These are phyloP conservation scores for Cynodonichthys magdalenae DNA, from an alignment of 2,797 vertebrate genomes.

Conservation along the genomic window DNA sequence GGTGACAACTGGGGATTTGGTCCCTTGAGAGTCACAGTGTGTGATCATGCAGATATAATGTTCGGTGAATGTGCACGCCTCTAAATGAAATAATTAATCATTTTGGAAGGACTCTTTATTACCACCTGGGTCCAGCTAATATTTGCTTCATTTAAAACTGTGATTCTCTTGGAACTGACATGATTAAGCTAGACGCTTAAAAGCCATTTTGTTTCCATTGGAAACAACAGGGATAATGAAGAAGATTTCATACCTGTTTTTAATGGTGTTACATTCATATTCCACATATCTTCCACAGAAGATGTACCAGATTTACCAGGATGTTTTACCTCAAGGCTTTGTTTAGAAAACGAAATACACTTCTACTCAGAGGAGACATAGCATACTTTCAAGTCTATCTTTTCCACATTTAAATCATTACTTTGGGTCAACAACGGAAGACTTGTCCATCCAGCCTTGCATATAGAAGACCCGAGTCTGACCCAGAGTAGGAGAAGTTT, in stretches of 20 bases:
- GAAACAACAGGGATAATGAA: neutral
- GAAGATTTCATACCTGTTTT: neutral
- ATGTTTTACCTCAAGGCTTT: neutral
- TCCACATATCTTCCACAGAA: conserved; percentile 1
- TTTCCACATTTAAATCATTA: no score
- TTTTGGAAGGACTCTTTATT: conserved; percentile 17
- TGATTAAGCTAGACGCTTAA: conserved; percentile 2
- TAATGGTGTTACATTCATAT: conserved; percentile 15
- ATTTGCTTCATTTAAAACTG: conserved; percentile 21
- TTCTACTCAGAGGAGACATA: no score
- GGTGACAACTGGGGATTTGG: conserved; percentile 41
- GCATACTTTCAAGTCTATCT: no score
- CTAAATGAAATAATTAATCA: conserved; percentile 35
- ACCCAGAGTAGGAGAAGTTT: no score
- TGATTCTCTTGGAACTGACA: neutral
- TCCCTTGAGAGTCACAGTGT: conserved; percentile 45
- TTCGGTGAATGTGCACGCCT: conserved; percentile 24
- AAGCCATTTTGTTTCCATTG: conserved; percentile 4
- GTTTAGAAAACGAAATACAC: no score
- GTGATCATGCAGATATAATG: conserved; percentile 24
- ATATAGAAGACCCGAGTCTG: no score
- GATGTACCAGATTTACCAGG: neutral
- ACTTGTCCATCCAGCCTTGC: no score
- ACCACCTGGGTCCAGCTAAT: conserved; percentile 15
- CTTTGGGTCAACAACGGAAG: no score